Conservation (phyloP, 2,888 invertebrate genomes). For the Stegana nigrithorax region DNA sequence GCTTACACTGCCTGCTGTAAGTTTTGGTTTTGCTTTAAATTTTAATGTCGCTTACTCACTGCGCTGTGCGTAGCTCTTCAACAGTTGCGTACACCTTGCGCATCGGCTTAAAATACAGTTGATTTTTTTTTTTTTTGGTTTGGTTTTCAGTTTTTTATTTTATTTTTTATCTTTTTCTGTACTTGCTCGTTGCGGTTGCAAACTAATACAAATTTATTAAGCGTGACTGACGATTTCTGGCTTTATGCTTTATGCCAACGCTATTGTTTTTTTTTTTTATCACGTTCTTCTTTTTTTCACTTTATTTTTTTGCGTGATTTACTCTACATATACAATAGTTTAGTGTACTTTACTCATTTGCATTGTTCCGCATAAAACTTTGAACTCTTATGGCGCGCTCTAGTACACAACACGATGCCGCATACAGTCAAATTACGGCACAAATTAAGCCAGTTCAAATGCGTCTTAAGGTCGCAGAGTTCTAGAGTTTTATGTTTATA, state of each 20-base stretch:
- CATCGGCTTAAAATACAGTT: conserved; percentile 25
- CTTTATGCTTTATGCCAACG: not conserved
- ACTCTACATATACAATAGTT: not conserved
- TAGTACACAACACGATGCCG: not conserved
- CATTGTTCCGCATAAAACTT: conserved; percentile 15
- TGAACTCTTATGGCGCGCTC: conserved; percentile 9
- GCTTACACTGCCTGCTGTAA: no score
- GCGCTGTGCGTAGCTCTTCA: not conserved
- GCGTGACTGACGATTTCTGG: conserved; percentile 57
- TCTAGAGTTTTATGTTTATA: no score
- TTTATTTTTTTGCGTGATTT: conserved; percentile 10
- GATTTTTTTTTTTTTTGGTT: conserved; percentile 51
- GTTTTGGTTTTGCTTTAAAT: conserved; percentile 45
- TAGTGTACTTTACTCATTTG: conserved; percentile 12
- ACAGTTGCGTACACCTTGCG: no score
- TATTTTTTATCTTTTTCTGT: not conserved
- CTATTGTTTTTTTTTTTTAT: not conserved
- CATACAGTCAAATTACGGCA: no score
- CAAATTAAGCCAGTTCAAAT: no score
- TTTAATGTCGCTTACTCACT: conserved; percentile 24
- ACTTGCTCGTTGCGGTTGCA: not conserved
- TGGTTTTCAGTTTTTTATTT: conserved; percentile 47
- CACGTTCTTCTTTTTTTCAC: not conserved
- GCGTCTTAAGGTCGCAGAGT: conserved; percentile 2
- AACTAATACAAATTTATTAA: conserved; percentile 46